phyloP scores from a whole-genome alignment of 2,113 vertebrate species.

The Amphiprion percula region DNA sequence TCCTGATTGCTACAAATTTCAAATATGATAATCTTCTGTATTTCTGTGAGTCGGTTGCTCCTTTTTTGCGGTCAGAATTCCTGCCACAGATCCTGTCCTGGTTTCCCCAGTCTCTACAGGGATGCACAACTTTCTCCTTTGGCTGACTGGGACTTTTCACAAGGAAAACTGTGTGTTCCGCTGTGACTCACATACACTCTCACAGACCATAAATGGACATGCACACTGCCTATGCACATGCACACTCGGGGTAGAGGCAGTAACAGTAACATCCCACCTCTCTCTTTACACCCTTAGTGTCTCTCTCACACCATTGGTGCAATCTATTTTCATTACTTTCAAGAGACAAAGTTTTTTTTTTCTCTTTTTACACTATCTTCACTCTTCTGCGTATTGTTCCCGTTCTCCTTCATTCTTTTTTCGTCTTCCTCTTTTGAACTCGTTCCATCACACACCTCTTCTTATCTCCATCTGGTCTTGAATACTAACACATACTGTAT shows the following conservation, averaged over 20 bases:
- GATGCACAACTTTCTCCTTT: constrained; percentile 14
- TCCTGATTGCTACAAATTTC: too few relatives aligned
- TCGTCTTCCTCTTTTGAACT: constrained; percentile 59
- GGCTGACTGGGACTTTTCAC: constrained; percentile 34
- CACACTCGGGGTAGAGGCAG: constrained; percentile 8
- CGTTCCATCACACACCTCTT: constrained; percentile 53
- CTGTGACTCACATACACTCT: neutral
- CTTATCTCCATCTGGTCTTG: constrained; percentile 80
- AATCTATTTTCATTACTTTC: constrained; percentile 75
- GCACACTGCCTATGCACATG: constrained; percentile 17
- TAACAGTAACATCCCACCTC: constrained; percentile 16
- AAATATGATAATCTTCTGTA: too few relatives aligned
- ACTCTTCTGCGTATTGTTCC: constrained; percentile 47
- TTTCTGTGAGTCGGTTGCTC: too few relatives aligned
- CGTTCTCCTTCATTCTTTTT: constrained; percentile 30
- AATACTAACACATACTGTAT: constrained; percentile 62
- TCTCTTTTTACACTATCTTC: constrained; percentile 40
- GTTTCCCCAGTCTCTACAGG: neutral
- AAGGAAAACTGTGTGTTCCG: constrained; percentile 4
- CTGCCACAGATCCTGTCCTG: constrained; percentile 16
- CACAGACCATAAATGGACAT: constrained; percentile 11
- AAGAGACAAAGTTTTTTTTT: constrained; percentile 20
- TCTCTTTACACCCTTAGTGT: constrained; percentile 6
- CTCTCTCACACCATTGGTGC: constrained; percentile 52
- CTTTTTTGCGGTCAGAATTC: constrained; percentile 7